Base-by-base conservation (phyloP, 2,888 invertebrate species). In the Miltochrista miniata region DNA sequence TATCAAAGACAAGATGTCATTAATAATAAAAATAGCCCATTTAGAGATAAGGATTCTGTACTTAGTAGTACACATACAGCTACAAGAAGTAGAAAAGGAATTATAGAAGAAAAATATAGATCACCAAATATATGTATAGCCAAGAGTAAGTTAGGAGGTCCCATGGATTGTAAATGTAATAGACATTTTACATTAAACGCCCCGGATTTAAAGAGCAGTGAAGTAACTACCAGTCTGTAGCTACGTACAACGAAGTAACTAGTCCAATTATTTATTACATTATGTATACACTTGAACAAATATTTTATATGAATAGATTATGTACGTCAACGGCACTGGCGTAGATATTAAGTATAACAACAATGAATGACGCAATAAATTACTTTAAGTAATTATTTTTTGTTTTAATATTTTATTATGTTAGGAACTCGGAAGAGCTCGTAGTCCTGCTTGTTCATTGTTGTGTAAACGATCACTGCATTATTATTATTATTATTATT, bases 121-220 rank as follows among this genome's bases (percentile, higher is more conserved):
- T 88, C 90, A 18, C 90, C 90, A 12, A 90, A 90, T 62, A 77
- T 90, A 60, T 90, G 90, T 68, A 80, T 90, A 58, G 88, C 87
- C 15, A 85, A 81, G 67, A 76, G 76, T 40, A 78, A 84, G 61
- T 61, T 90, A 68, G 87, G 89, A 30, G 87, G 88, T 44, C 76
- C 81, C n/a, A 48, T 78, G 46, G 79, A 79, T 58, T 90, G 90
- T 67, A 85, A 79, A 62, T 90, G 90, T 66, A 89, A 90, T 66
- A 87, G 90, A 60, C 90, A 90, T 77, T 90, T 90, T 59, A 86
- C 84, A 46, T 70, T 90, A 31, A 85, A 89, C 56, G 89, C 88
- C 47, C 89, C 90, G 45, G 81, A 85, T 72, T 78, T 88, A 47
- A 83, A 76, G 54, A 82, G 74, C 56, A 80, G 73, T 67, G 90